Conservation (phyloP, 2,888 invertebrate species). For the Urechis unicinctus region DNA sequence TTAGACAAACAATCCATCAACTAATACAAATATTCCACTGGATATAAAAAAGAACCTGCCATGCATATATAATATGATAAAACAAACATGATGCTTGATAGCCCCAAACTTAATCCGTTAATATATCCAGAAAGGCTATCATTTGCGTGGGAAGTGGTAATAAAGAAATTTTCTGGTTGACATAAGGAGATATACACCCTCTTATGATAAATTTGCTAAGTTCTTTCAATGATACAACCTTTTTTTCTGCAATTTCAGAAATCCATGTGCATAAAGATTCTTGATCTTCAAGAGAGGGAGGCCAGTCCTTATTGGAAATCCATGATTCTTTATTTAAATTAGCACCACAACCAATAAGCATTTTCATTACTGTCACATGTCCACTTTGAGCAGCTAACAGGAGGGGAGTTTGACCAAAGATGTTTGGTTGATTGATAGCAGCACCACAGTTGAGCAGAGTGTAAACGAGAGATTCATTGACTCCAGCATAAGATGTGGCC, state of each 20-base stretch:
- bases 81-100: too few species aligned
- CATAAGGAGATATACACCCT: neutral
- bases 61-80: too few species aligned
- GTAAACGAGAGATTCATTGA: conserved; percentile 4
- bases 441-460: conserved; percentile 9
- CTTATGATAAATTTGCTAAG: conserved; percentile 8
- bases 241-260: neutral
- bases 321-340: conserved; percentile 6
- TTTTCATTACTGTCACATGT: neutral
- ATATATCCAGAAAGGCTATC: conserved; percentile 1
- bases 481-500: too few species aligned
- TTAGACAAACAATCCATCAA: too few species aligned
- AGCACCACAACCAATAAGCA: conserved; percentile 6
- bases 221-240: conserved; percentile 1
- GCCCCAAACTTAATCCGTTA: too few species aligned
- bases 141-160: conserved; percentile 7
- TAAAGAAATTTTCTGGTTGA: neutral
- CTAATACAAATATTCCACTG: too few species aligned
- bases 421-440: conserved; percentile 7
- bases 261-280: conserved; percentile 4
- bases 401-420: conserved; percentile 3
- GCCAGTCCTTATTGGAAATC: conserved; percentile 9
- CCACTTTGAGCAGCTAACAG: conserved; percentile 7
- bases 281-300: conserved; percentile 1
- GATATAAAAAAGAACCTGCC: too few species aligned